Evolutionary conservation across 1,140 invertebrate species (phyloP), one percentile per base, ranked within the genome.

Genomic region (Penaeus japonicus): DNA sequence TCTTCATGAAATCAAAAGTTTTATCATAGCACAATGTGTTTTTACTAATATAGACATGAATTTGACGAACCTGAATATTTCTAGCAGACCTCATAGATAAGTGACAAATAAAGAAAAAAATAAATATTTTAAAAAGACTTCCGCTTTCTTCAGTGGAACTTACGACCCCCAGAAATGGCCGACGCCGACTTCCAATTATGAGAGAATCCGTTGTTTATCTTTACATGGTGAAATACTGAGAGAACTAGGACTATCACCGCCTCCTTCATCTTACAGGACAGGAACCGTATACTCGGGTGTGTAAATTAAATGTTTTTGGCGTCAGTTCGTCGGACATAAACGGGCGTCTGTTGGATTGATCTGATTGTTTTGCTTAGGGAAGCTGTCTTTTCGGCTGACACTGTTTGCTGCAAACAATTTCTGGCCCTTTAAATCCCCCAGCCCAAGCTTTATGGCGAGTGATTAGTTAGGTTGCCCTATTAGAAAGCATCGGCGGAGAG

Each of bases 181-280:
- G 85, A 87, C 85, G 85, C 85, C 85, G 85, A 62, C 85, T 87
- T 87, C 77, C 77, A 80, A 81, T 70, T 81, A 87, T 87, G 85
- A 81, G 78, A 80, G n/a, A 80, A 87, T 39, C 32, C 27, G 59
- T 47, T 65, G 77, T 62, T 57, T 62, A 59, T 47, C 47, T 54
- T 20, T 70, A 24, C 70, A 30, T 70, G 78, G 85, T 70, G 78
- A 65, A 59, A 55, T 65, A 27, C 57, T 22, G n/a, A 17, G 59
- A 53, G 32, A 53, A 81, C 12, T 53, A 47, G 78, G 77, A 81
- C 18, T 70, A 80, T 54, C 53, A 81, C 35, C 53, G 32, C 77
- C 77, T 70, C 85, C 85, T 80, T 80, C 77, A 87, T 53, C 85
- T 54, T 47, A 22, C 77, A 87, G 85, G 85, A 57, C 85, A 80